A percentile compares a stretch with the other conserved stretches of the same genome.
phyloP scores from a whole-genome alignment of 2,888 invertebrate species.

The Synanthedon myopaeformis region DNA sequence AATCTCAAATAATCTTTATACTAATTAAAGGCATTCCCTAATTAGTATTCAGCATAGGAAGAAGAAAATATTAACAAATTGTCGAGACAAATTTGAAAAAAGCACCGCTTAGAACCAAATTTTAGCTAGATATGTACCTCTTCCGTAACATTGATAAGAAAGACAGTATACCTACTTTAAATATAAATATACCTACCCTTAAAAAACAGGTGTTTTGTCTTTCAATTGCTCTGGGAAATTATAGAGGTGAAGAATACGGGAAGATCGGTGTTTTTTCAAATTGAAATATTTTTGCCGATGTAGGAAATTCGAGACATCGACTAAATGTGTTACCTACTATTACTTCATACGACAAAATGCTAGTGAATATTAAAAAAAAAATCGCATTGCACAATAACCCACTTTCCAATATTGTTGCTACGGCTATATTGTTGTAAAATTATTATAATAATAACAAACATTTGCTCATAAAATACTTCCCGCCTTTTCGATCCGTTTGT shows the following conservation, averaged over 20 bases:
- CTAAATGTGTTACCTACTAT: constrained; percentile 58
- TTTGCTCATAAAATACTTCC: constrained; percentile 65
- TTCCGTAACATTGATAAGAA: background rate
- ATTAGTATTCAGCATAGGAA: too few species aligned
- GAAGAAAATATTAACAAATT: too few species aligned
- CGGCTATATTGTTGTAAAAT: constrained; percentile 52
- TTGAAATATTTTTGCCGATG: constrained; percentile 44
- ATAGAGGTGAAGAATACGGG: too few species aligned
- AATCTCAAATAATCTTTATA: background rate
- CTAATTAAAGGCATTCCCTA: background rate
- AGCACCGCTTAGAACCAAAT: too few species aligned
- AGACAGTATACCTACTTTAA: background rate
- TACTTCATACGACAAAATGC: constrained; percentile 47
- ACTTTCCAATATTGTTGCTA: constrained; percentile 26
- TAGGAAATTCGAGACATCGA: constrained; percentile 60
- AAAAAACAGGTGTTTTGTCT: too few species aligned
- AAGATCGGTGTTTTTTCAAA: background rate
- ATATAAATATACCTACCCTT: background rate
- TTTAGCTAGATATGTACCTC: too few species aligned
- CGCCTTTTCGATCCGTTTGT: constrained; percentile 58
- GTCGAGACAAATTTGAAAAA: too few species aligned
- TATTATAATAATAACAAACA: constrained; percentile 34
- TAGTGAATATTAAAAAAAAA: constrained; percentile 24
- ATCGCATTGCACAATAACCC: constrained; percentile 36
- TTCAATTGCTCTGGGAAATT: too few species aligned